Conservation (phyloP, 2,888 invertebrate genomes). For the Didymodactylos carnosus region DNA sequence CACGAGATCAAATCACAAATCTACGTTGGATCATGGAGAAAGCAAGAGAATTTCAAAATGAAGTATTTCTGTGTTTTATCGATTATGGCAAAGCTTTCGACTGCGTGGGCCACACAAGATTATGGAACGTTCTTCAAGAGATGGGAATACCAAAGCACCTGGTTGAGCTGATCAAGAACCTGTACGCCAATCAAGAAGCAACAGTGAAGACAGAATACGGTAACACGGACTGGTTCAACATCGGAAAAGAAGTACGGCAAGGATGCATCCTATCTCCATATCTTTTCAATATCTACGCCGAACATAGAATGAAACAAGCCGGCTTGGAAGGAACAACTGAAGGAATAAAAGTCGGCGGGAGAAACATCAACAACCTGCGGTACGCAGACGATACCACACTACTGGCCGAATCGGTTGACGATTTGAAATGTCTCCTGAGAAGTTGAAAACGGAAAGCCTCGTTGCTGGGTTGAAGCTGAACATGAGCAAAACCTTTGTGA, state of each 20-base stretch:
- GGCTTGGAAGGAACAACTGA: background rate
- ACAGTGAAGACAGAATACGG: background rate
- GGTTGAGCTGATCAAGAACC: background rate
- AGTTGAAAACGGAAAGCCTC: background rate
- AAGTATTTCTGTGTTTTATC: slow-evolving; percentile 2
- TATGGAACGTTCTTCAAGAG: background rate
- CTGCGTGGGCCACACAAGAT: background rate
- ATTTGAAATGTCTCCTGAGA: background rate
- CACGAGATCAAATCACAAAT: background rate
- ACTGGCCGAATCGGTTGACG: background rate
- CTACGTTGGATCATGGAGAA: slow-evolving; percentile 3
- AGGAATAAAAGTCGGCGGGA: background rate
- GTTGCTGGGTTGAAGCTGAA: background rate
- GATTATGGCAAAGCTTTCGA: slow-evolving; percentile 7
- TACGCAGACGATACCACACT: background rate
- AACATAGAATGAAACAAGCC: background rate
- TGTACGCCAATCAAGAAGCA: background rate
- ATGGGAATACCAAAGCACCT: slow-evolving; percentile 1
- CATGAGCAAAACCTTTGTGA: background rate
- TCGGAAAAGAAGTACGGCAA: background rate
- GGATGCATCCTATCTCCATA: background rate
- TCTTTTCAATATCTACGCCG: background rate
- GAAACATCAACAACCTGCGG: background rate
- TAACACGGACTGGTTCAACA: background rate
- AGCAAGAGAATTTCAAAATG: background rate